Evolutionary conservation across 2,888 invertebrate species (phyloP).

Genomic region (Melangyna quadrimaculata): DNA sequence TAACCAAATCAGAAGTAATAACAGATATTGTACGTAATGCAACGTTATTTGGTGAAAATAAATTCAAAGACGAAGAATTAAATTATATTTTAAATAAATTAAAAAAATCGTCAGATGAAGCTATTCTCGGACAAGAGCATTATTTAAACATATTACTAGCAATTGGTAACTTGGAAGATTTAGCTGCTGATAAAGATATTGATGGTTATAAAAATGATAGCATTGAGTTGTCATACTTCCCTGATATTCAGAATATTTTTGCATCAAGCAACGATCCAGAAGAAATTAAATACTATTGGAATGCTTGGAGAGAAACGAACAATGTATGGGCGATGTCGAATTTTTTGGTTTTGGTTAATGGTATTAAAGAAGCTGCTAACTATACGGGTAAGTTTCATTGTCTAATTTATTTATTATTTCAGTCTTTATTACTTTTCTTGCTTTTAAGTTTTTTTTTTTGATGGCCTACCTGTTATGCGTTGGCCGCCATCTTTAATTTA

Average conservation of each 20-base stretch:
- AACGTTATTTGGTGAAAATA: neutral
- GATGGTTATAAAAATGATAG: neutral
- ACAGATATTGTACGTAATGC: neutral
- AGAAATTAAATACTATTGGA: constrained; percentile 52
- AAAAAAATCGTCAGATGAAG: neutral
- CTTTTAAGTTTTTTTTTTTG: too few relatives aligned
- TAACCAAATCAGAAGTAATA: neutral
- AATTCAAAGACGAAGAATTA: neutral
- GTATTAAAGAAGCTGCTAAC: neutral
- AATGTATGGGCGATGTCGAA: constrained; percentile 73
- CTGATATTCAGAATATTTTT: constrained; percentile 70
- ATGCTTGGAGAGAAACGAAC: constrained; percentile 62
- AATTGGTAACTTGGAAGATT: neutral
- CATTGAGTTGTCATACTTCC: constrained; percentile 75
- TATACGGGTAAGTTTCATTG: neutral
- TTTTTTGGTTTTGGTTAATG: neutral
- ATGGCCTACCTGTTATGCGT: too few relatives aligned
- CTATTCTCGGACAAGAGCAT: neutral
- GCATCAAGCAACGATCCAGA: constrained; percentile 40
- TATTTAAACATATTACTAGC: neutral
- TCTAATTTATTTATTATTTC: neutral
- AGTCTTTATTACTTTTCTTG: too few relatives aligned
- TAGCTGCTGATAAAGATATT: constrained; percentile 13
- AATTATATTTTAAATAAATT: neutral
- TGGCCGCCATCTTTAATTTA: too few relatives aligned